Conservation (phyloP, 1,140 invertebrate genomes). For the Zaprionus camerounensis region DNA sequence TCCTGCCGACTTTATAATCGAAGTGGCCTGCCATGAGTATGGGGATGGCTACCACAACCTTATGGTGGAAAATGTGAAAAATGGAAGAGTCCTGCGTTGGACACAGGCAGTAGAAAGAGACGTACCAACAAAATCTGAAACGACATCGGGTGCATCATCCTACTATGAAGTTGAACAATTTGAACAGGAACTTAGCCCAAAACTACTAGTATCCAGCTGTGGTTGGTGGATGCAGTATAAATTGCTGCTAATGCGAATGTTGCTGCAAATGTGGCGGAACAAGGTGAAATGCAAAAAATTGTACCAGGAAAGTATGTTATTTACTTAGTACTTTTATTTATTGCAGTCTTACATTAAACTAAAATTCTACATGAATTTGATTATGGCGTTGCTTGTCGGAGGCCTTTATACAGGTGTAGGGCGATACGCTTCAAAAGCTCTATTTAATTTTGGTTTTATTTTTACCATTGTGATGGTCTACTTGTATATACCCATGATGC, state of each 20-base stretch:
- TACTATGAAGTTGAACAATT: constrained; percentile 77
- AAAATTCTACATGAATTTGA: constrained; percentile 88
- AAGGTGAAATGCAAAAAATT: constrained; percentile 84
- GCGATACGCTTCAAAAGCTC: constrained; percentile 90
- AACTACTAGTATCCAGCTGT: constrained; percentile 86
- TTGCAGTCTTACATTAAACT: constrained; percentile 89
- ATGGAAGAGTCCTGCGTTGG: constrained; percentile 86
- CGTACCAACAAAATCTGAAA: constrained; percentile 69
- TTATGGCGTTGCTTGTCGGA: constrained; percentile 89
- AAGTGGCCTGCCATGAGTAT: constrained; percentile 91
- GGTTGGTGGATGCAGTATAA: constrained; percentile 88
- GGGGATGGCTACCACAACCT: constrained; percentile 87
- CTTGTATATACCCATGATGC: constrained; percentile 92
- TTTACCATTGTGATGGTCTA: constrained; percentile 91
- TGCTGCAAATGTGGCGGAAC: constrained; percentile 89
- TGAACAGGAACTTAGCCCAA: constrained; percentile 80
- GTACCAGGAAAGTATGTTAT: neutral
- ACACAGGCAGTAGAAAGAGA: constrained; percentile 42
- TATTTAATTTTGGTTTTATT: constrained; percentile 93
- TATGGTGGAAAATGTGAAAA: constrained; percentile 88
- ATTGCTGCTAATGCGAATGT: constrained; percentile 88
- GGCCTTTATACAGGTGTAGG: constrained; percentile 89
- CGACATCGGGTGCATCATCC: constrained; percentile 78
- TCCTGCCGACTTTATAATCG: constrained; percentile 93
- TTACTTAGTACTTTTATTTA: neutral